Evolutionary conservation across 2,888 invertebrate species (phyloP).

Genomic region (Hyles lineata): DNA sequence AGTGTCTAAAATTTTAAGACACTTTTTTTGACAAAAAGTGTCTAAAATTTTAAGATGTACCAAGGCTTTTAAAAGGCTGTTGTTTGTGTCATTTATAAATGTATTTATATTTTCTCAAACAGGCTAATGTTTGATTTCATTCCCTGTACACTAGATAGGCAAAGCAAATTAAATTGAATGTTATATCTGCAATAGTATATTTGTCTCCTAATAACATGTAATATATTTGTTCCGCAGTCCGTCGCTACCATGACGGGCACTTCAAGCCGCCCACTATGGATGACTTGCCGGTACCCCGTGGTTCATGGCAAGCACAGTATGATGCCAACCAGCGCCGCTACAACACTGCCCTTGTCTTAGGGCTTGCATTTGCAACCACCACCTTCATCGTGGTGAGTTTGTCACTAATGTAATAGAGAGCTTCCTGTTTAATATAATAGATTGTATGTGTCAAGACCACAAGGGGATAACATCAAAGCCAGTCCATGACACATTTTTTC

Average conservation of each 20-base stretch:
- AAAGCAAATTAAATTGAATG: too few species aligned
- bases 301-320: constrained; percentile 90
- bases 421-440: background rate
- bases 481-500: too few species aligned
- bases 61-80: too few species aligned
- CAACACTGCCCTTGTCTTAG: constrained; percentile 87
- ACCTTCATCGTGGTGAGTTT: constrained; percentile 78
- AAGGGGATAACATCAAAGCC: too few species aligned
- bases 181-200: too few species aligned
- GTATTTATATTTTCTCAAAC: too few species aligned
- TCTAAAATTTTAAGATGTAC: too few species aligned
- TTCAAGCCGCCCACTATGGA: constrained; percentile 87
- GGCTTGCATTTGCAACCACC: constrained; percentile 79
- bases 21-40: too few species aligned
- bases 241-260: constrained; percentile 70
- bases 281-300: constrained; percentile 90
- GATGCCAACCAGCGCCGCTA: constrained; percentile 87
- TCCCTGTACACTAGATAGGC: too few species aligned
- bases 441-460: background rate
- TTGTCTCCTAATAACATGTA: background rate
- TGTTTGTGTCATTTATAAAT: too few species aligned
- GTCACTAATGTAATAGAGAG: background rate
- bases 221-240: constrained; percentile 51
- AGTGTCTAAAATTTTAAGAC: too few species aligned
- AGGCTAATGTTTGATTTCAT: too few species aligned